Evolutionary conservation across 2,888 invertebrate species (phyloP).

Genomic region (Trissolcus japonicus): DNA sequence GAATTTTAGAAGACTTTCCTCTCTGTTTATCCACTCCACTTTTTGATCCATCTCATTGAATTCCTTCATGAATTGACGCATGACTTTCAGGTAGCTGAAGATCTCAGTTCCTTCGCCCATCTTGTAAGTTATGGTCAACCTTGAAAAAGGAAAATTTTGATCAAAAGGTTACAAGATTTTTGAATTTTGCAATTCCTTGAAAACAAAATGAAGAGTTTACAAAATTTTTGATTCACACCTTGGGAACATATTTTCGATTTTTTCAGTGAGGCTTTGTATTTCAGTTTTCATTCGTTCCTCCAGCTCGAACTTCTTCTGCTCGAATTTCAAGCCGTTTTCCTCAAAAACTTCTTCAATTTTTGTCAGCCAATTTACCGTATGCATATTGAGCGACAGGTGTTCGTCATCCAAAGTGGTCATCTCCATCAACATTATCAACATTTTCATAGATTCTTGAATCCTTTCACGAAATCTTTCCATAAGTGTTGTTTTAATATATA

Average conservation of each 20-base stretch:
- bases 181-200: too few relatives aligned
- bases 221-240: constrained; percentile 70
- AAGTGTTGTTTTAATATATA: constrained; percentile 85
- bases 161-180: too few relatives aligned
- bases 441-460: constrained; percentile 82
- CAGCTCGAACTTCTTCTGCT: constrained; percentile 88
- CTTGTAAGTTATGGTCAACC: constrained; percentile 85
- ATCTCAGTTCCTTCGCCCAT: constrained; percentile 90
- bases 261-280: constrained; percentile 83
- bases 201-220: too few relatives aligned
- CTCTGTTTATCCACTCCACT: constrained; percentile 91
- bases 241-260: constrained; percentile 85
- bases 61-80: constrained; percentile 85
- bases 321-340: constrained; percentile 86
- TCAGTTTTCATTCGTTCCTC: constrained; percentile 87
- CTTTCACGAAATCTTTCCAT: constrained; percentile 83
- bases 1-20: constrained; percentile 91
- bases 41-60: constrained; percentile 86
- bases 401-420: constrained; percentile 84
- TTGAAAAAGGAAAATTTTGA: constrained; percentile 33
- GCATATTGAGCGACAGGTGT: constrained; percentile 88
- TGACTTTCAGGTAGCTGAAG: constrained; percentile 86
- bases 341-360: constrained; percentile 89
- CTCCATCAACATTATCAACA: constrained; percentile 85
- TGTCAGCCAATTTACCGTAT: constrained; percentile 89